Evolutionary conservation across 2,797 vertebrate genomes (phyloP), one percentile per base, ranked within the genome.

Genomic region (Arvicola amphibius): DNA sequence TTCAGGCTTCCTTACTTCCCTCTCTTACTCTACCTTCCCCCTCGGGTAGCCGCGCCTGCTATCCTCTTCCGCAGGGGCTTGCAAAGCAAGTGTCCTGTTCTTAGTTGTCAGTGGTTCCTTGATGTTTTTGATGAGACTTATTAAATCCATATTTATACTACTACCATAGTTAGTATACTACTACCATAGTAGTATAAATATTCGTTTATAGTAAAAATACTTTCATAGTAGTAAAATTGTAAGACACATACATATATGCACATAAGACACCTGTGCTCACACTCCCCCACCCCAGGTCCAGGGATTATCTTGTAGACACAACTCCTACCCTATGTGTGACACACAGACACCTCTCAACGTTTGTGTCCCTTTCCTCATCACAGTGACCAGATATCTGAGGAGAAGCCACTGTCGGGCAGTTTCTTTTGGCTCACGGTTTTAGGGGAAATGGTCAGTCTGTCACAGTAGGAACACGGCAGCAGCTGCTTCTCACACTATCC

Each of bases 21-120:
- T 71, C 92, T 61, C 84, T 78, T 14, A 65, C 34, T 88, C 61
- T 13, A 16, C 73, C 67, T 53, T 34, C 37, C 32, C 29, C 92
- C 73, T 3, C 25, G 48, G 43, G 73, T 23, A 11, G 8, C 29
- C 29, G 8, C 56, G 59, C n/a, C 89, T 32, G 16, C 95, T 96
- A 93, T 90, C 78, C 88, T 93, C 79, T 87, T 93, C 80, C 53
- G 43, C 85, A 96, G 16, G 51, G 79, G 86, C 91, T 84, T 96
- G 51, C 87, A 95, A 93, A 96, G 71, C 27, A 83, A 61, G 76
- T 27, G 48, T 56, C 74, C 89, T 84, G 79, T 88, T 91, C 94
- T 93, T 34, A 90, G 92, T 73, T 92, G 23, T 88, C 61, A 67
- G 14, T n/a, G 37, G 37, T 73, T 80, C 65, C 65, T 84, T 81